Percentiles rank a stretch among this genome's conserved stretches.
These are phyloP conservation scores for Lymantria monacha DNA, from an alignment of 2,888 invertebrate species.

Conservation along the genomic window DNA sequence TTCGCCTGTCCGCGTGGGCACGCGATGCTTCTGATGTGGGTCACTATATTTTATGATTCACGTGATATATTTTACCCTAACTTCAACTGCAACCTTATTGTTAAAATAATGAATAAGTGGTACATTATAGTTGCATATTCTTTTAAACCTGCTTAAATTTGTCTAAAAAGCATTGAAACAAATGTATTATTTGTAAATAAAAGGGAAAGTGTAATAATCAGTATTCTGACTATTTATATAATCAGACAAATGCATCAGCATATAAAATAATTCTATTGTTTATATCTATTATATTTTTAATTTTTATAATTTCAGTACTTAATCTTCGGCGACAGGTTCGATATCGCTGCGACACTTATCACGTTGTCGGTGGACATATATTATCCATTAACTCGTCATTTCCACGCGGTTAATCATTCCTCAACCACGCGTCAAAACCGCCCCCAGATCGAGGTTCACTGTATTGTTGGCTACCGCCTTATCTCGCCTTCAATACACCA, in stretches of 20 bases:
- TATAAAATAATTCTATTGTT: constrained; percentile 64
- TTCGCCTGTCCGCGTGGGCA: constrained; percentile 57
- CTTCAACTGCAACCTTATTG: constrained; percentile 18
- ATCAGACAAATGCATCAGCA: constrained; percentile 51
- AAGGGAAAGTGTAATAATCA: constrained; percentile 3
- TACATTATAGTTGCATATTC: too few relatives aligned
- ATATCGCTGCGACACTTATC: constrained; percentile 77
- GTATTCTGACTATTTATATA: constrained; percentile 34
- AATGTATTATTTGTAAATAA: constrained; percentile 4
- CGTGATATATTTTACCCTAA: constrained; percentile 36
- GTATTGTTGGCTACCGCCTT: constrained; percentile 79
- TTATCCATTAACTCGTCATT: constrained; percentile 83
- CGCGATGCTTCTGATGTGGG: constrained; percentile 58
- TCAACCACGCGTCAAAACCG: constrained; percentile 78
- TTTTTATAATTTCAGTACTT: constrained; percentile 75
- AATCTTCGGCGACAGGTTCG: constrained; percentile 72
- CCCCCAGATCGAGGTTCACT: constrained; percentile 60
- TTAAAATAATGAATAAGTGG: too few relatives aligned
- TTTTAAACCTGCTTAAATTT: too few relatives aligned
- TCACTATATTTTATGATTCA: constrained; percentile 62
- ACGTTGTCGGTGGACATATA: constrained; percentile 78
- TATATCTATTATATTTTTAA: constrained; percentile 76
- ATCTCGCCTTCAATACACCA: constrained; percentile 55
- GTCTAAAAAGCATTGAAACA: too few relatives aligned
- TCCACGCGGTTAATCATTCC: constrained; percentile 79